Percentiles rank a stretch among this genome's conserved stretches.
Conservation (phyloP, 2,888 invertebrate species). For the Aphelenchoides bicaudatus region DNA sequence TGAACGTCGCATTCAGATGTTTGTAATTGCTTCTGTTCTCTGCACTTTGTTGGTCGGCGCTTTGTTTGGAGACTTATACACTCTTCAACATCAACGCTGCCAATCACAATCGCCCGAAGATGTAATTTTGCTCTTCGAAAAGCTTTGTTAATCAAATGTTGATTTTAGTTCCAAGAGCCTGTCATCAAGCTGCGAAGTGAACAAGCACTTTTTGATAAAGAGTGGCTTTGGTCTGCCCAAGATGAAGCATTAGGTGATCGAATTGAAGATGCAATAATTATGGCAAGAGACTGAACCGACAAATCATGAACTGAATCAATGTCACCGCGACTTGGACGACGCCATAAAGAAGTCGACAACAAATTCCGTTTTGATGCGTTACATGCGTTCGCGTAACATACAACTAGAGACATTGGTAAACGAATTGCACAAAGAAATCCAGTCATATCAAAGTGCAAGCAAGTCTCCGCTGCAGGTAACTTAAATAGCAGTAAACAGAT, state of each 20-base stretch:
- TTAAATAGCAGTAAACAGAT: no score
- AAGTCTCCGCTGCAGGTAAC: no score
- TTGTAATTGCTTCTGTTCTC: slow-evolving; percentile 6
- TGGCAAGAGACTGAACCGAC: neutral
- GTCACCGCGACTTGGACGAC: slow-evolving; percentile 5
- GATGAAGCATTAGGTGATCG: no score
- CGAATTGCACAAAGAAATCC: no score
- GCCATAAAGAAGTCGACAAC: neutral
- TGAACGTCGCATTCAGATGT: slow-evolving; percentile 8
- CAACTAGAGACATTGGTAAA: no score
- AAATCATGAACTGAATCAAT: slow-evolving; percentile 8
- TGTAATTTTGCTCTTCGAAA: neutral
- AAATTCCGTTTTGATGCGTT: slow-evolving; percentile 13
- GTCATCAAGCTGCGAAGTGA: neutral
- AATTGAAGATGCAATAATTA: neutral
- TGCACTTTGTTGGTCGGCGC: slow-evolving; percentile 2
- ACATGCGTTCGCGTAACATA: slow-evolving; percentile 17
- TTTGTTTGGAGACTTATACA: neutral
- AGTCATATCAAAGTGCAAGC: no score
- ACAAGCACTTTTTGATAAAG: no score
- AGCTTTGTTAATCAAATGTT: neutral
- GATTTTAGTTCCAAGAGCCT: slow-evolving; percentile 11
- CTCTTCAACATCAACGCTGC: neutral
- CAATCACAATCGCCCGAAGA: neutral
- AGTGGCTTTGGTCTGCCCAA: no score